Base-by-base conservation (phyloP, 2,113 vertebrate species). In the Nycticorax nycticorax region DNA sequence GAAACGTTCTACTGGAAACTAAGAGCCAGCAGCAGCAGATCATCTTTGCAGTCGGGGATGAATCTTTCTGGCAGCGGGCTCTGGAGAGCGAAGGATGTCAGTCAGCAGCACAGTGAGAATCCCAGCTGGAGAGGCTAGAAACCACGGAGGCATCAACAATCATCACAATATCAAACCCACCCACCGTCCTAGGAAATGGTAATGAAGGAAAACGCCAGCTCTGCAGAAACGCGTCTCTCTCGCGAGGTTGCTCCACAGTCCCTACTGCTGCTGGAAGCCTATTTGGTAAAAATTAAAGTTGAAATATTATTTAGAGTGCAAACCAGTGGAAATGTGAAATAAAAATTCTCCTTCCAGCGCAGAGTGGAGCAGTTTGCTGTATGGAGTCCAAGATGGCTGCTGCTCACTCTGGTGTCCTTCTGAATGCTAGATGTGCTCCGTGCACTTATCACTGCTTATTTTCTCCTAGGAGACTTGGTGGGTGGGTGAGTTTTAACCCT, bases 1-100 rank as follows among this genome's bases (percentile, higher is more conserved):
- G 78, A 98, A 98, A 45, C 97, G 98, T 77, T 98, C 98, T 68
- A 91, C 98, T 79, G 98, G 98, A 67, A 98, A 95, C 97, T 98
- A 97, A 93, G 82, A 81, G 23, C 23, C 43, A 92, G 89, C 67
- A 64, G 30, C 67, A 63, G 64, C 64, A 63, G 24, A 8, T 88
- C 39, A 21, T 39, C n/a, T 28, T 4, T 81, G 85, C 79, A 68
- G 30, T 27, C 3, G 22, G 90, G 90, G 87, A 21, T 71, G 76
- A 77, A 56, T 67, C 8, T 64, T 93, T 72, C 71, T 94, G 95
- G 77, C 92, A 93, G 81, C 13, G 7, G 90, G 60, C 41, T 45
- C 92, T 43, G 50, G 92, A 96, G 67, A 83, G 77, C 2, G 8
- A 81, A 95, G 92, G 84, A 91, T 30, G 47, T 62, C 72, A 37